Evolutionary conservation across 2,797 vertebrate species (phyloP).

Genomic region (Sebastes minor): DNA sequence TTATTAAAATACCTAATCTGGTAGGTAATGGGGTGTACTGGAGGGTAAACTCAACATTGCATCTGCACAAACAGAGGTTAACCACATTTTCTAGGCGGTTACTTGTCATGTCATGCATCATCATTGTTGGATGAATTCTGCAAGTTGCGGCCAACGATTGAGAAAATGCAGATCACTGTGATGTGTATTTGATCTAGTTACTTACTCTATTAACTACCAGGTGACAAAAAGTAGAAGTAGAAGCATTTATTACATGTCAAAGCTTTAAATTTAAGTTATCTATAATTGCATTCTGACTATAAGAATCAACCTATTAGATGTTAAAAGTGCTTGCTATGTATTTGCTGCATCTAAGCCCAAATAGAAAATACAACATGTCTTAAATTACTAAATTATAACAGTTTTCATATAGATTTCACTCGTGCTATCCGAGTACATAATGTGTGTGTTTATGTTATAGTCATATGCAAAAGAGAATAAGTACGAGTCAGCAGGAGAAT

Average conservation of each 20-base stretch:
- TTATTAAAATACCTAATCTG: background rate
- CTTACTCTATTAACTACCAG: background rate
- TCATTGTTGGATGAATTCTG: constrained; percentile 19
- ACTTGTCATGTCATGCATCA: background rate
- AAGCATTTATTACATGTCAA: background rate
- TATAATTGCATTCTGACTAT: too few species aligned
- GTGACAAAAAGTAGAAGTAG: background rate
- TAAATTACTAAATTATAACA: too few species aligned
- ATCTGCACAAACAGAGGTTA: background rate
- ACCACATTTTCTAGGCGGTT: background rate
- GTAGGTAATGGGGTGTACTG: background rate
- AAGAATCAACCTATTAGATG: background rate
- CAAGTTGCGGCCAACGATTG: background rate
- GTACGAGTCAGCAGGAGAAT: too few species aligned
- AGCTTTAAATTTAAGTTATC: background rate
- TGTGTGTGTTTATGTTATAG: too few species aligned
- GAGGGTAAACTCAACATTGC: background rate
- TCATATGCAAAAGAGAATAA: too few species aligned
- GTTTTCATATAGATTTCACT: too few species aligned
- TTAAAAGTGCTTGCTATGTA: too few species aligned
- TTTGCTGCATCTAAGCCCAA: too few species aligned
- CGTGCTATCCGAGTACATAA: too few species aligned
- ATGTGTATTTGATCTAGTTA: background rate
- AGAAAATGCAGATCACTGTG: background rate
- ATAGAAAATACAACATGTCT: too few species aligned